These are phyloP conservation scores for Crossocerus cetratus DNA, from an alignment of 2,888 invertebrate species.

Conservation along the genomic window DNA sequence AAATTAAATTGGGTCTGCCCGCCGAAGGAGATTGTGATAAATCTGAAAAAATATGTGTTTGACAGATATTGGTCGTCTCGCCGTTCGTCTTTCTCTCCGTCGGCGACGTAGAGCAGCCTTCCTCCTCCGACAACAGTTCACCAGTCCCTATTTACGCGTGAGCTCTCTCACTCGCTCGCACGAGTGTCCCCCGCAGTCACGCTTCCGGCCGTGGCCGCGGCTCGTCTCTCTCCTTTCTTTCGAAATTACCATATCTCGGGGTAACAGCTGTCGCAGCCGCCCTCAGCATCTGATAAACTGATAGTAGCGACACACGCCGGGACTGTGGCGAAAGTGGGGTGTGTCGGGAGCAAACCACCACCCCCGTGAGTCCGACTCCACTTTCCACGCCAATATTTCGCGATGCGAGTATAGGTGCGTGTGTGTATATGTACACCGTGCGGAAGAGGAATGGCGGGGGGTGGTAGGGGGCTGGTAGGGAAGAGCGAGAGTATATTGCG, in stretches of 20 bases:
- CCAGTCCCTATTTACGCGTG: not conserved
- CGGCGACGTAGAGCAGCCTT: not conserved
- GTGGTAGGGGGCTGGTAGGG: conserved; percentile 43
- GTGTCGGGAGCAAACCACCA: not conserved
- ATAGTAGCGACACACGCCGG: conserved; percentile 69
- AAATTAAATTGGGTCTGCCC: conserved; percentile 71
- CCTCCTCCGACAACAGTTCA: not conserved
- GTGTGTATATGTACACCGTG: conserved; percentile 13
- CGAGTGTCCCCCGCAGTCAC: not conserved
- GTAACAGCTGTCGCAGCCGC: conserved; percentile 71
- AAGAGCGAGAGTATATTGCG: conserved; percentile 56
- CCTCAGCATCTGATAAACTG: conserved; percentile 73
- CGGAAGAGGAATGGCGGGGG: conserved; percentile 6
- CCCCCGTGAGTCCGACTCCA: not conserved
- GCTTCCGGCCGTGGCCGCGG: not conserved
- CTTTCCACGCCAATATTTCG: conserved; percentile 15
- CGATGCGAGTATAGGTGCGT: conserved; percentile 29
- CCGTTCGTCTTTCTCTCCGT: conserved; percentile 31
- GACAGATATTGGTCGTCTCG: conserved; percentile 72
- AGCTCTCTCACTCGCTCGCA: conserved; percentile 1
- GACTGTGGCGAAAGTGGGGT: conserved; percentile 15
- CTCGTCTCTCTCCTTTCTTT: conserved; percentile 41
- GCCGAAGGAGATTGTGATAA: conserved; percentile 66
- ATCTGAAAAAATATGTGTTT: conserved; percentile 74
- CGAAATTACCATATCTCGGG: conserved; percentile 73